Evolutionary conservation across 64 coral and sea anemone species (phyloP).

Genomic region (Hydrozoanthus tunicans): DNA sequence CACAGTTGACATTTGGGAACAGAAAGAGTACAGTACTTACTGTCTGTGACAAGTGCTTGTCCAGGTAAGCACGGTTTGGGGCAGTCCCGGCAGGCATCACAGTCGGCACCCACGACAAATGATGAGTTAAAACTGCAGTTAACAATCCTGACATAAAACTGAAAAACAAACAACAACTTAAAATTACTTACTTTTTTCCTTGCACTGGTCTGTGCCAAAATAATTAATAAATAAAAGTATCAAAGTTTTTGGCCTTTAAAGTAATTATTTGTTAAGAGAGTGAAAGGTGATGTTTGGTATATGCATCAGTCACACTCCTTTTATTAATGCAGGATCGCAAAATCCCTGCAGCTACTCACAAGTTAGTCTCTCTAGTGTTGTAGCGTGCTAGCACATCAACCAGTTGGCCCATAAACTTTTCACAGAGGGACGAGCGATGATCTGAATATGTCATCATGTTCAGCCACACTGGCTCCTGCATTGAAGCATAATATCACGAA

Average conservation of each 20-base stretch:
- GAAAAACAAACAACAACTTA: conserved; percentile 1
- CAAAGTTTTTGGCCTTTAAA: too few species aligned
- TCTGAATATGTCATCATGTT: conserved; percentile 93
- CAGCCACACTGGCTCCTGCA: conserved; percentile 94
- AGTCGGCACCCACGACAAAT: conserved; percentile 95
- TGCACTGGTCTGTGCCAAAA: neutral
- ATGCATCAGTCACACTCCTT: too few species aligned
- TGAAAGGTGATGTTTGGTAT: too few species aligned
- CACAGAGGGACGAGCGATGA: conserved; percentile 71
- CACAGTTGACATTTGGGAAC: too few species aligned
- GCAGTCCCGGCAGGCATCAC: conserved; percentile 89
- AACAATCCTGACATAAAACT: conserved; percentile 88
- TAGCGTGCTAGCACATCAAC: conserved; percentile 62
- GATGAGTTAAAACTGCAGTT: conserved; percentile 88
- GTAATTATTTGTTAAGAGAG: too few species aligned
- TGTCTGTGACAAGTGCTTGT: conserved; percentile 93
- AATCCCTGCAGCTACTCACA: conserved; percentile 65
- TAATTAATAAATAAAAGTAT: neutral
- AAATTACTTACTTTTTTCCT: neutral
- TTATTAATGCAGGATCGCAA: neutral
- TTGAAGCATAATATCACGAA: too few species aligned
- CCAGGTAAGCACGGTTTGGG: conserved; percentile 83
- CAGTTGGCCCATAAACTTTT: conserved; percentile 88
- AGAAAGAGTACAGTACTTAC: conserved; percentile 39
- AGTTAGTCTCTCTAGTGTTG: conserved; percentile 95